These are phyloP conservation scores for Acanthiza pusilla DNA, from an alignment of 2,797 vertebrate species.

Conservation along the genomic window DNA sequence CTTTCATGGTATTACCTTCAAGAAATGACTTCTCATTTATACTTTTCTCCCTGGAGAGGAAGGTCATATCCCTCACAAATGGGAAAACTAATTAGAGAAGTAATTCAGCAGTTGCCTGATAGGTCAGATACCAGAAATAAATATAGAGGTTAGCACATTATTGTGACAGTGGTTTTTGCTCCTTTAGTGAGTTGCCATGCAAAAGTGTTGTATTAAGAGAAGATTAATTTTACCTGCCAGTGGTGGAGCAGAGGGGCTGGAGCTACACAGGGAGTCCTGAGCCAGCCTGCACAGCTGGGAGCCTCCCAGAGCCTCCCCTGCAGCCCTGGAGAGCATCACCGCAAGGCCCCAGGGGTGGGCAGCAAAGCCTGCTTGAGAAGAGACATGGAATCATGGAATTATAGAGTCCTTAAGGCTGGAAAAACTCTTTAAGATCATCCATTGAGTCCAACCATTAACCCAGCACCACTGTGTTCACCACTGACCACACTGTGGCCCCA, in stretches of 20 bases:
- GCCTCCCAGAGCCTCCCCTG: not conserved
- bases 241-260: not conserved
- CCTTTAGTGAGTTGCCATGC: not conserved
- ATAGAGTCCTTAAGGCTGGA: not conserved
- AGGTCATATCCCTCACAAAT: constrained; percentile 12
- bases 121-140: not conserved
- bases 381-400: not conserved
- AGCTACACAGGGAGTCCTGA: not conserved
- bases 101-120: constrained; percentile 26
- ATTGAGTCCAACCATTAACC: not conserved
- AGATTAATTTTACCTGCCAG: not conserved
- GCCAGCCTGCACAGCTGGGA: not conserved
- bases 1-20: not conserved
- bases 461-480: not conserved
- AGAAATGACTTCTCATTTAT: constrained; percentile 21
- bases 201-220: not conserved
- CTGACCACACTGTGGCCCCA: not conserved
- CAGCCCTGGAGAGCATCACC: fast-evolving
- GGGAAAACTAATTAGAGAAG: constrained; percentile 50
- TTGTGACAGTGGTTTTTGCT: not conserved
- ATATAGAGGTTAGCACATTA: not conserved
- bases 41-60: not conserved
- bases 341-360: not conserved
- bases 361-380: not conserved
- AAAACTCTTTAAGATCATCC: not conserved